phyloP scores from a whole-genome alignment of 2,113 vertebrate species.

The Leucopsar rothschildi region DNA sequence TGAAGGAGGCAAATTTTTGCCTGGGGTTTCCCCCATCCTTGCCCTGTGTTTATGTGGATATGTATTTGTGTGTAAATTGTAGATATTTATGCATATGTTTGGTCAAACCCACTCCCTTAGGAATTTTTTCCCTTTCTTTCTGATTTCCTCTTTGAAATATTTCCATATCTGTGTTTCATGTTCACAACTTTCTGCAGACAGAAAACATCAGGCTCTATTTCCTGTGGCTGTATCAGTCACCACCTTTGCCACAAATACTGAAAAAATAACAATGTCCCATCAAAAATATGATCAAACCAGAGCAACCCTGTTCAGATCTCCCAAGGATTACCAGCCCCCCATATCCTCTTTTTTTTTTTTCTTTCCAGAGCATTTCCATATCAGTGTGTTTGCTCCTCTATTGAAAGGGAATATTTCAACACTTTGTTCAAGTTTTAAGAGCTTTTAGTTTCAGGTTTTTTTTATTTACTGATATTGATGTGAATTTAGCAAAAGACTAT shows the following conservation, averaged over 20 bases:
- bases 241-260: neutral
- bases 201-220: rapidly evolving
- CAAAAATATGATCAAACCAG: neutral
- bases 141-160: neutral
- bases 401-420: neutral
- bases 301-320: neutral
- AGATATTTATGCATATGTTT: rapidly evolving
- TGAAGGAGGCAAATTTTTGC: rapidly evolving
- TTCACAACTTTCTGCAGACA: neutral
- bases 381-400: rapidly evolving
- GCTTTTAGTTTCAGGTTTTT: neutral
- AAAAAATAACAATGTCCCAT: neutral
- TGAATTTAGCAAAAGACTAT: slow-evolving; percentile 51
- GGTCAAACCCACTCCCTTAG: neutral
- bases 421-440: neutral
- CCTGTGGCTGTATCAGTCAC: neutral
- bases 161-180: rapidly evolving
- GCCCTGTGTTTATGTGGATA: rapidly evolving
- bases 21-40: neutral
- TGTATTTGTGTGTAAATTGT: rapidly evolving
- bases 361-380: neutral
- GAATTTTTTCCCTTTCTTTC: neutral
- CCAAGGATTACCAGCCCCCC: neutral
- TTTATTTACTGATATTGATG: neutral
- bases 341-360: neutral